Base-by-base conservation (phyloP, 2,888 invertebrate genomes). In the Tachina lurida region DNA sequence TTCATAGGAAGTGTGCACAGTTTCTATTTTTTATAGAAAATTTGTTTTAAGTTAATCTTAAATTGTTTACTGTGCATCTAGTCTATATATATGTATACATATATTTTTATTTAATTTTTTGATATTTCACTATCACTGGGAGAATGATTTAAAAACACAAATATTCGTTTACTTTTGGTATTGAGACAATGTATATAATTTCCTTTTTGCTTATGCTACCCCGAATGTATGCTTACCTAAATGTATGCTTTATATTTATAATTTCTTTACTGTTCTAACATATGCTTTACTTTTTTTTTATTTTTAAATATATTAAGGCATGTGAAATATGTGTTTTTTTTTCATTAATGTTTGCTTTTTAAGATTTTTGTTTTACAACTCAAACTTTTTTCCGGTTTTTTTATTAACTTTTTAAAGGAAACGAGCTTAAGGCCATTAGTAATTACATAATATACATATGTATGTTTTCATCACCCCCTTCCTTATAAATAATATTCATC, bases 341-440 rank as follows among this genome's bases (percentile, higher is more conserved):
- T n/a, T 10, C n/a, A n/a, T 41, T 7, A 9, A 60, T 49, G 31
- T 10, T 49, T 39, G 17, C 13, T 2, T 54, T 15, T 15, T 47
- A 31, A 49, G 10, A 8, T 15, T 58, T 58, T 60, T 56, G 8
- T 17, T 10, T 43, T 65, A n/a, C 41, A 62, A 19, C 17, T 45
- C 8, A 56, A 65, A 56, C 17, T 65, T 65, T 31, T 63, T 43
- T 19, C 41, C 31, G 22, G 31, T 45, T 45, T 67, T 17, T 76
- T 45, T 67, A 39, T 13, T 56, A 65, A 76, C 56, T 65, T 76
- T 56, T 65, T 56, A 12, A 3, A 31, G 41, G 31, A 45, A 63
- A 43, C 10, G 10, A 4, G 15, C 3, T 17, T 47, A n/a, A 31
- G 7, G 31, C 31, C 45, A 41, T 47, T 39, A 47, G 47, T 10